Base-by-base conservation (phyloP, 2,888 invertebrate genomes). In the Disparrhopalites patrizii region DNA sequence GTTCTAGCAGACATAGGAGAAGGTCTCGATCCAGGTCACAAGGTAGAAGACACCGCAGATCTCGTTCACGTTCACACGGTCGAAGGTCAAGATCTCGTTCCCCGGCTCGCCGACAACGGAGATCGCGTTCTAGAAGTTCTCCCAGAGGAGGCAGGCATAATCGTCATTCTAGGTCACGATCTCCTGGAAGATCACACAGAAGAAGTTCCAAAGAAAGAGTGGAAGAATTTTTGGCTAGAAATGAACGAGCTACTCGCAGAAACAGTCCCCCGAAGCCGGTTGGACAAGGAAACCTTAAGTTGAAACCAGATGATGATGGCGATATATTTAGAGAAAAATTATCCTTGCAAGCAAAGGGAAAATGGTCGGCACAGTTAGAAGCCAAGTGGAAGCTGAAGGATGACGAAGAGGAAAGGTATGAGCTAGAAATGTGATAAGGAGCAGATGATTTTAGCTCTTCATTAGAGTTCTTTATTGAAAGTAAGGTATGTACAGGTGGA, bases 361-460 rank as follows among this genome's bases (percentile, higher is more conserved):
- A 71, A 60, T 75, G 75, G 75, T 70, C 70, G 18, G 56, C 63
- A 8, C 69, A 71, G n/a, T 50, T 75, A 63, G 74, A 75, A 57
- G 55, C 31, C 1, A 61, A 61, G 7, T 75, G 73, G 73, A 73
- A 70, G 33, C 28, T 70, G 2, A 71, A 70, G 70, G 75, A 75
- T 51, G 65, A 52, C 28, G 73, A 74, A 40, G 68, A 70, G 57
- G 67, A 68, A 25, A 66, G 64, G 74, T 75, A 60, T 66, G 58
- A 27, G 43, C 25, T 27, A n/a, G 5, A 38, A 40, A 18, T 40
- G 40, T n/a, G 36, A 36, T 36, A 36, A 10, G 20, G 20, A 10
- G 20, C 15, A 10, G 7, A 47, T 47, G 20, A 47, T 13, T 13
- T 47, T 7, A n/a, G 5, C 15, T 47, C 5, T 31, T 31, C 55